phyloP scores from a whole-genome alignment of 1,140 invertebrate species.

The Drosophila ambigua region DNA sequence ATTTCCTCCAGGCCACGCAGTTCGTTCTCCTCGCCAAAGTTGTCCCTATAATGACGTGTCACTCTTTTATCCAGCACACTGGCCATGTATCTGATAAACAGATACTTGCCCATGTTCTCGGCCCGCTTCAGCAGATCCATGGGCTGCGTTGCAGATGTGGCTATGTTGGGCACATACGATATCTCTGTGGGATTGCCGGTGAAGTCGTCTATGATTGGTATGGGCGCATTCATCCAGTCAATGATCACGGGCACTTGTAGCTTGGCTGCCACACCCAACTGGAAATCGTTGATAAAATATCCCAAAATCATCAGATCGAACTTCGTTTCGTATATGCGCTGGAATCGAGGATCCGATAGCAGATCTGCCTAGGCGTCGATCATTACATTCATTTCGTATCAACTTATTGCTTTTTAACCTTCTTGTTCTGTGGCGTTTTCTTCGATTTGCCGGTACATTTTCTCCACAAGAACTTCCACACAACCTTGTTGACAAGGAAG shows the following conservation, averaged over 20 bases:
- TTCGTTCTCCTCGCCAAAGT: conserved; percentile 31
- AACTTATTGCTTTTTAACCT: conserved; percentile 62
- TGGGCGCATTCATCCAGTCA: conserved; percentile 50
- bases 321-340: conserved; percentile 63
- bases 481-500: conserved; percentile 38
- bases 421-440: conserved; percentile 46
- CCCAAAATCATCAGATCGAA: conserved; percentile 77
- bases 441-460: conserved; percentile 51
- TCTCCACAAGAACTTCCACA: conserved; percentile 51
- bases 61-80: neutral
- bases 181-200: conserved; percentile 66
- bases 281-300: conserved; percentile 70
- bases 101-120: conserved; percentile 1
- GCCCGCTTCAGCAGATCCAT: conserved; percentile 45
- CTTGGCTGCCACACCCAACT: conserved; percentile 67
- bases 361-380: conserved; percentile 56
- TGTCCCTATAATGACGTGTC: conserved; percentile 5
- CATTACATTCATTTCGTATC: conserved; percentile 38
- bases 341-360: conserved; percentile 54
- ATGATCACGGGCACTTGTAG: conserved; percentile 65
- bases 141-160: neutral
- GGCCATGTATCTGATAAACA: conserved; percentile 3
- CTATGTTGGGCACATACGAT: conserved; percentile 57
- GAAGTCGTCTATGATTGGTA: conserved; percentile 22
- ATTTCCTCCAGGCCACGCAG: conserved; percentile 43